A percentile compares a stretch with the other conserved stretches of the same genome.
These are phyloP conservation scores for Gobio occitaniae DNA, from an alignment of 2,797 vertebrate genomes.

Conservation along the genomic window DNA sequence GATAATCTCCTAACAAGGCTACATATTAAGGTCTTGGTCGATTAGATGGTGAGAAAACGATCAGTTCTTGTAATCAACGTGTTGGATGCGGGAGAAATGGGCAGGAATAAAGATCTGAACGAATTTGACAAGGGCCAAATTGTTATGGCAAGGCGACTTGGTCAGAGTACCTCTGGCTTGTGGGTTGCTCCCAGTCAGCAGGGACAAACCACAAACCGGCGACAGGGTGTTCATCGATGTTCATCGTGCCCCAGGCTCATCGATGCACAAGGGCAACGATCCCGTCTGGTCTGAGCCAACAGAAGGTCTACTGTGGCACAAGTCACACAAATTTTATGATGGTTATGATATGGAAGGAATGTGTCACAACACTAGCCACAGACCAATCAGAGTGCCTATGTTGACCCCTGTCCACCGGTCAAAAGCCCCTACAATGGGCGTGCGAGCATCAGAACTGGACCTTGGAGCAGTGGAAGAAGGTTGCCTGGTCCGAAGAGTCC, in stretches of 20 bases:
- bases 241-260: slow-evolving; percentile 1
- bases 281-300: not conserved
- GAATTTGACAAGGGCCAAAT: not conserved
- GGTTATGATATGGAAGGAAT: not conserved
- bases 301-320: not conserved
- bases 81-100: not conserved
- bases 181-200: not conserved
- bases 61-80: not conserved
- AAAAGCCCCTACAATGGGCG: not conserved
- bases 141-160: not conserved
- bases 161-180: not conserved
- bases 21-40: not conserved
- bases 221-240: not conserved
- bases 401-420: not conserved
- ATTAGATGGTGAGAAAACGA: not conserved
- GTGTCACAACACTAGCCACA: not conserved
- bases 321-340: not conserved
- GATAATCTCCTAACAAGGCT: not conserved
- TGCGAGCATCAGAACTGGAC: not conserved
- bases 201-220: not conserved
- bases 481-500: not conserved
- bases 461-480: not conserved
- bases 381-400: not conserved
- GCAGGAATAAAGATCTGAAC: not conserved
- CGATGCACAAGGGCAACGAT: not conserved